phyloP scores from a whole-genome alignment of 2,113 vertebrate species.

The Psammodynastes pulverulentus region DNA sequence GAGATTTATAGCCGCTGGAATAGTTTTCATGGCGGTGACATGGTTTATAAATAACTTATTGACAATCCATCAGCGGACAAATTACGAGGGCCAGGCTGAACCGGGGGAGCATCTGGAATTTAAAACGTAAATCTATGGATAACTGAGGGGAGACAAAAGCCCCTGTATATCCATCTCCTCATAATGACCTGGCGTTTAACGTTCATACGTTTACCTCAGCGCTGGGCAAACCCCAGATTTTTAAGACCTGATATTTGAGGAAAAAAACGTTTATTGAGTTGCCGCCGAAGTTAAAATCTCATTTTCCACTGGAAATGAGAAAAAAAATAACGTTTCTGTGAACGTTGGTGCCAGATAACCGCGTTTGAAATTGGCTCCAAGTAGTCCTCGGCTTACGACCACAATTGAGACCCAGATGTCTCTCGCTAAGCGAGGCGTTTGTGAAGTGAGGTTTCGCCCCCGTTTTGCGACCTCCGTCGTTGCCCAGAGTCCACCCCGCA shows the following conservation, averaged over 20 bases:
- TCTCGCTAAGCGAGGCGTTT: background rate
- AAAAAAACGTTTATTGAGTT: conserved; percentile 67
- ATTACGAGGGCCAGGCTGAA: conserved; percentile 64
- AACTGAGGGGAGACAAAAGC: conserved; percentile 44
- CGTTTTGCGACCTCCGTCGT: background rate
- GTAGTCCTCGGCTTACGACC: background rate
- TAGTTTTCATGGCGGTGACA: conserved; percentile 27
- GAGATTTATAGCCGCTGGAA: conserved; percentile 3
- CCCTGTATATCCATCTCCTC: conserved; percentile 58
- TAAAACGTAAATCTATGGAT: conserved; percentile 62
- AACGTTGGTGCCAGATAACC: conserved; percentile 50
- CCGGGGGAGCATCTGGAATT: conserved; percentile 48
- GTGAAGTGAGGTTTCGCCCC: background rate
- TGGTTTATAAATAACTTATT: conserved; percentile 60
- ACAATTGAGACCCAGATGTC: background rate
- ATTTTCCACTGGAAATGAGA: conserved; percentile 65
- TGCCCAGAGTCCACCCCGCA: no score
- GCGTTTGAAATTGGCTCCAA: conserved; percentile 60
- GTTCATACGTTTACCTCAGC: conserved; percentile 59
- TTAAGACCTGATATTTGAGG: conserved; percentile 50
- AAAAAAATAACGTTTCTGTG: conserved; percentile 56
- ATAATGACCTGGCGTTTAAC: conserved; percentile 59
- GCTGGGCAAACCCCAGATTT: conserved; percentile 57
- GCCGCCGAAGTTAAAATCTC: conserved; percentile 59
- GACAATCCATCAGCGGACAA: conserved; percentile 57